phyloP scores from a whole-genome alignment of 2,113 vertebrate species.

The Bucco capensis region DNA sequence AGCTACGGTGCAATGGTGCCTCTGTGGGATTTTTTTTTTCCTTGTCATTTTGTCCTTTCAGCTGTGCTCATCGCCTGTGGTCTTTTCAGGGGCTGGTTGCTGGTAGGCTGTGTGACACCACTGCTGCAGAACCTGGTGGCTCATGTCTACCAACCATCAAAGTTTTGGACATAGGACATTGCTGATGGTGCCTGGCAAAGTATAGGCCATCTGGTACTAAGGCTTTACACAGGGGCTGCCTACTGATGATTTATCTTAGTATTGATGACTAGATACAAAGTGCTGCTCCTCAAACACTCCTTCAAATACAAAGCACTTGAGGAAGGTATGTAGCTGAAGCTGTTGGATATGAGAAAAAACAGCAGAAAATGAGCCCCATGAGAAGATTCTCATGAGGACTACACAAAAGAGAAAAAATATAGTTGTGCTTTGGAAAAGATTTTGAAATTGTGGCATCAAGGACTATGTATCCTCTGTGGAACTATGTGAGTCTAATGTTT shows the following conservation, averaged over 20 bases:
- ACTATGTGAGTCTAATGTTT: background rate
- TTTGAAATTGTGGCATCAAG: background rate
- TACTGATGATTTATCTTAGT: background rate
- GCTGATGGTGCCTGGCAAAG: background rate
- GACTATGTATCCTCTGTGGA: background rate
- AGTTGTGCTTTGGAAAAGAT: background rate
- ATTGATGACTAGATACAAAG: background rate
- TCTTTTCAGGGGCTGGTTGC: background rate
- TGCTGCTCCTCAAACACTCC: background rate
- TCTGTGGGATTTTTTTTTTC: background rate
- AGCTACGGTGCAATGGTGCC: background rate
- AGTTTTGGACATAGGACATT: background rate
- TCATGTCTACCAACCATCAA: rapidly evolving
- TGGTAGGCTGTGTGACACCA: rapidly evolving
- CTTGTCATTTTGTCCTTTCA: background rate
- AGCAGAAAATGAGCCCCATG: rapidly evolving
- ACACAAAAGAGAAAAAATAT: background rate
- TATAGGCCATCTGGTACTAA: rapidly evolving
- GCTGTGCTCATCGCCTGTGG: background rate
- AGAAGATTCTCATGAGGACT: background rate
- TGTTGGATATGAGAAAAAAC: background rate
- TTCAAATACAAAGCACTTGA: background rate
- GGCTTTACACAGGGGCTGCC: background rate
- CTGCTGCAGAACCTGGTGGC: background rate
- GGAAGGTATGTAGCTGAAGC: background rate